These are phyloP conservation scores for Gobiocypris rarus DNA, from an alignment of 2,113 vertebrate species.

Conservation along the genomic window DNA sequence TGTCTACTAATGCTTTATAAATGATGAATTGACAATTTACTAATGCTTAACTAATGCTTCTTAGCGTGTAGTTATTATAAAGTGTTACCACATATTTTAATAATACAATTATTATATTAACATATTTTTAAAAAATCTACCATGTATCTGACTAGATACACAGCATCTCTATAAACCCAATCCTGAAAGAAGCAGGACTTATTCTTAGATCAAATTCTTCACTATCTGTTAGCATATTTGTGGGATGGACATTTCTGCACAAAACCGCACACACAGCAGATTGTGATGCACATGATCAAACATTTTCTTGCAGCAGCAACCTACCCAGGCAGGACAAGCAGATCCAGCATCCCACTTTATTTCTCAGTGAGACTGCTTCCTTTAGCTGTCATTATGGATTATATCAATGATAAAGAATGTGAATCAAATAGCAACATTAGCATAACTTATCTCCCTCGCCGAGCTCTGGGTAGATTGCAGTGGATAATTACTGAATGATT, in stretches of 20 bases:
- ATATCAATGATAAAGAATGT: conserved; percentile 26
- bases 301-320: not conserved
- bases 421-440: conserved; percentile 32
- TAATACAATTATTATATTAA: too few species aligned
- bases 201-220: not conserved
- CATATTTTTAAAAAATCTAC: not conserved
- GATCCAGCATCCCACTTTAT: not conserved
- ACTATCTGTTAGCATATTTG: not conserved
- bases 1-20: too few species aligned
- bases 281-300: not conserved
- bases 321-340: not conserved
- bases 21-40: too few species aligned
- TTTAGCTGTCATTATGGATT: conserved; percentile 19
- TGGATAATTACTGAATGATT: conserved; percentile 46
- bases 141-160: not conserved
- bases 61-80: too few species aligned
- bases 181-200: not conserved
- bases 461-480: conserved; percentile 28
- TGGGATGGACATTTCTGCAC: not conserved
- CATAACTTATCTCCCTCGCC: conserved; percentile 35
- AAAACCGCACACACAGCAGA: not conserved
- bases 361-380: conserved; percentile 15
- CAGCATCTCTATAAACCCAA: not conserved
- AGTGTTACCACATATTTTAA: too few species aligned
- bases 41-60: too few species aligned